Percentiles rank a stretch among this genome's conserved stretches.
Evolutionary conservation across 1,140 invertebrate genomes (phyloP).

Genomic region (Drosophila willistoni): DNA sequence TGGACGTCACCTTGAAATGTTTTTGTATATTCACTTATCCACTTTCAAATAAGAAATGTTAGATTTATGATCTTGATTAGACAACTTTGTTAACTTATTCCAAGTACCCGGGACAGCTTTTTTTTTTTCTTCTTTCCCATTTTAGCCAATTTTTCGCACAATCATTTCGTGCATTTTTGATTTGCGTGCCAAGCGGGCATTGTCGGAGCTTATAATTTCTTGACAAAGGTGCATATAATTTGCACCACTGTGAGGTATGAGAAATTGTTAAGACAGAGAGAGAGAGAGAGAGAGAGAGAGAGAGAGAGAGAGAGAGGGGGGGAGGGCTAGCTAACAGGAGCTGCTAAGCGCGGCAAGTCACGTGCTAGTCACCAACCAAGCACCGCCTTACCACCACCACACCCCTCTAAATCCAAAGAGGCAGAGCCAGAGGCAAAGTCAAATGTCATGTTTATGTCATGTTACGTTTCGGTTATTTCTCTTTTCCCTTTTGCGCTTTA

Average conservation of each 20-base stretch:
- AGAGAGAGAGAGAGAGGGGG: background rate
- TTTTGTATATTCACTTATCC: too few relatives aligned
- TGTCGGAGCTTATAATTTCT: constrained; percentile 69
- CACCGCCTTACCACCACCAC: background rate
- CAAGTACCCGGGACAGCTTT: constrained; percentile 1
- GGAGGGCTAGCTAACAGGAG: constrained; percentile 1
- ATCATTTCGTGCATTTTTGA: constrained; percentile 73
- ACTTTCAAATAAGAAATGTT: too few relatives aligned
- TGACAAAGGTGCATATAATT: constrained; percentile 81
- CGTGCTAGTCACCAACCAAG: constrained; percentile 40
- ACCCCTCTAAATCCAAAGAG: background rate
- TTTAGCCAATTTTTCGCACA: constrained; percentile 8
- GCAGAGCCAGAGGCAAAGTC: constrained; percentile 58
- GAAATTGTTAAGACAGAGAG: too few relatives aligned
- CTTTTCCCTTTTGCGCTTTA: constrained; percentile 42
- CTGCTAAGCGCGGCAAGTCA: constrained; percentile 68
- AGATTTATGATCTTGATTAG: background rate
- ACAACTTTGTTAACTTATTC: background rate
- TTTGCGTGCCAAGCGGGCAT: constrained; percentile 63
- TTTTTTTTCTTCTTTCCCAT: background rate
- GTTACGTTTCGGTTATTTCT: constrained; percentile 60
- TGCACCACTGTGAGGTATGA: constrained; percentile 41
- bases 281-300: background rate
- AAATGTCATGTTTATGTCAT: constrained; percentile 82
- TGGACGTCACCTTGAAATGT: too few relatives aligned